Evolutionary conservation across 2,888 invertebrate species (phyloP), one percentile per base, ranked within the genome.

Genomic region (Mesochorus sp.): DNA sequence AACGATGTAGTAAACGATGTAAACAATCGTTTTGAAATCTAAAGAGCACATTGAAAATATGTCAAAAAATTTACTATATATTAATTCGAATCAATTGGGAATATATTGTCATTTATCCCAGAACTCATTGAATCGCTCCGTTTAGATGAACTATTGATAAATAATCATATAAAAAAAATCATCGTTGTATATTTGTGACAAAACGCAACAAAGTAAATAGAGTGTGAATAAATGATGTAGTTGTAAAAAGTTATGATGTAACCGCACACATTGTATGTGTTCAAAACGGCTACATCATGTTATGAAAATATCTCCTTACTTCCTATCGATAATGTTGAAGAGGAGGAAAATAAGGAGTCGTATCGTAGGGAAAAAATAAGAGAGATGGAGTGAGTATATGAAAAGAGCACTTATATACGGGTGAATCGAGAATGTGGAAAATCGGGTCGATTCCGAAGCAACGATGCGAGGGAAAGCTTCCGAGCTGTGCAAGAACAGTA

Each of bases 401-500:
- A 51, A 3, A 12, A 24, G 31, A 49, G 49, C 6, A 34, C 51
- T 70, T 62, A 42, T 59, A 64, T n/a, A n/a, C n/a, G 57, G 44
- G 34, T 53, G 31, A 37, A 74, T 59, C 51, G 59, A 17, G 42
- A 64, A 78, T 44, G 70, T 64, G 78, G 74, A 64, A 73, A 74
- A 74, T 78, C 42, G 59, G 51, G 37, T 74, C 78, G 57, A 78
- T 78, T 70, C 31, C 74, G 42, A 74, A 64, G 68, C 70, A 74
- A 74, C 70, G 74, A 78, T 39, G 68, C 59, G 61, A 28, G 31
- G 19, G 62, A 55, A 57, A 71, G 53, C 17, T 51, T 31, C 39
- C 51, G 44, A 62, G 57, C 47, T 68, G 70, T 31, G 47, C 53
- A 34, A 49, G 17, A 70, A 62, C 24, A 62, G 59, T 55, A 47